Percentiles rank a stretch among this genome's conserved stretches.
These are phyloP conservation scores for Leucopsar rothschildi DNA, from an alignment of 2,113 vertebrate species.

Conservation along the genomic window DNA sequence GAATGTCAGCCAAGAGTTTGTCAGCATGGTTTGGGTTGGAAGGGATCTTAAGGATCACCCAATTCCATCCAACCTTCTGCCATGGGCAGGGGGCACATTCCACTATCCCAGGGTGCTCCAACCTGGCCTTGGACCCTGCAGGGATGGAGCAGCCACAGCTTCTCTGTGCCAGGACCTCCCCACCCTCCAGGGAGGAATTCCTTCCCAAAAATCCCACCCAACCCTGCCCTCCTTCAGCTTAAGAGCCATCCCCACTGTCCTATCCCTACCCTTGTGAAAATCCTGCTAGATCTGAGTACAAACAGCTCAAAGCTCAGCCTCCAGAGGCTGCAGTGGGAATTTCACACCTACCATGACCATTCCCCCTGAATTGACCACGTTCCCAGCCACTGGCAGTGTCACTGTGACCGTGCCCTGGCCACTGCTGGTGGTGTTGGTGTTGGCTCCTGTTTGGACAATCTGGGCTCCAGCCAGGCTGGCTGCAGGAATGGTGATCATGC, in stretches of 20 bases:
- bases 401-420: slow-evolving; percentile 97
- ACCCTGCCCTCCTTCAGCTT: not conserved
- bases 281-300: not conserved
- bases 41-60: not conserved
- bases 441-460: slow-evolving; percentile 93
- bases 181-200: not conserved
- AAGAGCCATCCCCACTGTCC: not conserved
- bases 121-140: not conserved
- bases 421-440: slow-evolving; percentile 94
- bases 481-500: slow-evolving; percentile 99
- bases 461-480: slow-evolving; percentile 94
- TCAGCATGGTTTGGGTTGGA: not conserved
- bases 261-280: not conserved
- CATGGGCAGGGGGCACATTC: not conserved
- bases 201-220: not conserved
- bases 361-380: slow-evolving; percentile 95
- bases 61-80: not conserved
- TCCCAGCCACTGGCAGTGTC: slow-evolving; percentile 94
- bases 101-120: not conserved
- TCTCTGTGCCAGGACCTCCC: not conserved
- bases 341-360: slow-evolving; percentile 96
- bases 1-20: not conserved
- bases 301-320: not conserved
- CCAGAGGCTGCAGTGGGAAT: not conserved
- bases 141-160: not conserved